Evolutionary conservation across 2,888 invertebrate species (phyloP).

Genomic region (Cataglyphis albicans): DNA sequence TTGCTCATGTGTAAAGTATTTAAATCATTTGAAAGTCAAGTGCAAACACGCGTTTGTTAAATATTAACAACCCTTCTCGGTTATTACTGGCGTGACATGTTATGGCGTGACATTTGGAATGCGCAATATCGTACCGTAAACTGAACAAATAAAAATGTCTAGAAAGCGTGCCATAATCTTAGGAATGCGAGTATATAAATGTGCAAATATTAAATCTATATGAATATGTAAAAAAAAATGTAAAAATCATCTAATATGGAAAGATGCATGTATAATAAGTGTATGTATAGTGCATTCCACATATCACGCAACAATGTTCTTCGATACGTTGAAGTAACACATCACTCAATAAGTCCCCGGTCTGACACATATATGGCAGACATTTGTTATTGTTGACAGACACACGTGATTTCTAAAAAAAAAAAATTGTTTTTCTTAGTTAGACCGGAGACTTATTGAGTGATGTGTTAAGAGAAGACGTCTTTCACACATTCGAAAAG

Average conservation of each 20-base stretch:
- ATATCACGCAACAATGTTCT: constrained; percentile 7
- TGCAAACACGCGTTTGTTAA: background rate
- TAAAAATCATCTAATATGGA: background rate
- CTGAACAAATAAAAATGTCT: background rate
- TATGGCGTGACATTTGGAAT: background rate
- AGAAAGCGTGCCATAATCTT: constrained; percentile 4
- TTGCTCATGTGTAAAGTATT: background rate
- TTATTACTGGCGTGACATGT: background rate
- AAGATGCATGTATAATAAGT: constrained; percentile 18
- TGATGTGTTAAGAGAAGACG: background rate
- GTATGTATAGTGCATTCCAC: constrained; percentile 4
- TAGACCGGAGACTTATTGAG: too few relatives aligned
- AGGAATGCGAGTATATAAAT: background rate
- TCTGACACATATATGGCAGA: too few relatives aligned
- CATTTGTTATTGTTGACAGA: too few relatives aligned
- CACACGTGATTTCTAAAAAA: too few relatives aligned
- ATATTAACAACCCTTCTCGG: background rate
- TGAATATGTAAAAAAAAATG: constrained; percentile 7
- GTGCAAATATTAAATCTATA: constrained; percentile 17
- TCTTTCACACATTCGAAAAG: constrained; percentile 5
- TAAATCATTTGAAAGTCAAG: background rate
- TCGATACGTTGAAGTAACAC: background rate
- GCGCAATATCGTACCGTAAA: background rate
- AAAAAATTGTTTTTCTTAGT: too few relatives aligned
- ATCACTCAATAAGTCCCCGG: too few relatives aligned